Base-by-base conservation (phyloP, 1,140 invertebrate species). In the Hycleus cichorii region DNA sequence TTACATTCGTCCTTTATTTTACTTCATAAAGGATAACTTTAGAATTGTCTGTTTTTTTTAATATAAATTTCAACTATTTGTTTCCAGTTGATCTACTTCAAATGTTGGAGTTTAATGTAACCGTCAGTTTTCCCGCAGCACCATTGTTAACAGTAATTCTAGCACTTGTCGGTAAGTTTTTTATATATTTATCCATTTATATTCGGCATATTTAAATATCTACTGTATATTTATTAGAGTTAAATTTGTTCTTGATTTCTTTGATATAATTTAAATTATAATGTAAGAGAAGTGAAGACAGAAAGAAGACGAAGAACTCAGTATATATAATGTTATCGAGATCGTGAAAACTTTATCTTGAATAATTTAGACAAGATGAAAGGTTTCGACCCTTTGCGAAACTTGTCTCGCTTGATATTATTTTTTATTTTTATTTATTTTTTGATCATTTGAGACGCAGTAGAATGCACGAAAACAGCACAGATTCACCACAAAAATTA, bases 101-200 rank as follows among this genome's bases (percentile, higher is more conserved):
- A 77, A 97, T 97, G 91, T 76, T 98, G 72, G 95, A 98, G 74
- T 91, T 91, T 74, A 96, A 97, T 75, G 86, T 94, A 12, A 84
- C 89, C 0, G 87, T 97, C 9, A 89, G 89, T 4, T 97, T 98
- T 73, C 95, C 95, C 11, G 92, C 93, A 32, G 95, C 95, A 27
- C 94, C 96, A 6, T 79, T 99, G 11, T 81, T 98, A 40, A 98
- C 95, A 4, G 95, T 98, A 42, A 97, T 99, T 65, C 76, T 99
- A 71, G 97, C 97, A 9, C 79, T 99, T 73, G 94, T 99, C 63
- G 96, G 95, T 97, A 79, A 89, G 91, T 86, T 42, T 8, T 42
- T 42, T 42, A 42, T n/a, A 8, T 42, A 42, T 42, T 42, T 42
- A n/a, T n/a, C 40, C 9, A 42, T 3, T 11, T 42, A 8, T 42